Evolutionary conservation across 2,888 invertebrate genomes (phyloP).

Genomic region (Macrophya annulata): DNA sequence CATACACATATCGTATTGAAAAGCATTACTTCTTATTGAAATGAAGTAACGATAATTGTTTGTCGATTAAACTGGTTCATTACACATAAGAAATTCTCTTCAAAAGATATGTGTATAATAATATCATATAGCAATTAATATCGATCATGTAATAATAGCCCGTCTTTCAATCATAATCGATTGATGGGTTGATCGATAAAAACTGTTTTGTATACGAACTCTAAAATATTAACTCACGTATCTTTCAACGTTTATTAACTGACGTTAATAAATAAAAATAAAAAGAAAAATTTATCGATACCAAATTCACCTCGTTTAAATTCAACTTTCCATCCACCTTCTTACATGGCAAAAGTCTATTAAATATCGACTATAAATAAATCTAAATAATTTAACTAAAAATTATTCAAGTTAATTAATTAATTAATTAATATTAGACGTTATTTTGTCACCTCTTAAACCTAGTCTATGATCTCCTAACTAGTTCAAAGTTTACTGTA

Average conservation of each 20-base stretch:
- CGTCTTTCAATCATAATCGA: background rate
- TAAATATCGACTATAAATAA: background rate
- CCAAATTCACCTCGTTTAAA: background rate
- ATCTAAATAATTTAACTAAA: background rate
- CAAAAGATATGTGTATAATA: background rate
- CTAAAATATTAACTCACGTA: background rate
- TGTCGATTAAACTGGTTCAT: background rate
- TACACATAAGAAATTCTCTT: constrained; percentile 9
- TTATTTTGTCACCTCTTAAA: background rate
- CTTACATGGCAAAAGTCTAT: background rate
- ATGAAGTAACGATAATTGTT: background rate
- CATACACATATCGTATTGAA: background rate
- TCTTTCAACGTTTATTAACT: background rate
- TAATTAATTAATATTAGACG: background rate
- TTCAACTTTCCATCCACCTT: background rate
- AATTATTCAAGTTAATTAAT: background rate
- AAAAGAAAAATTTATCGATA: constrained; percentile 13
- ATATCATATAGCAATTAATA: background rate
- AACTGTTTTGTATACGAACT: background rate
- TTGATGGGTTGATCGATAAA: background rate
- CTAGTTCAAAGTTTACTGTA: background rate
- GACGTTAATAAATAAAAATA: background rate
- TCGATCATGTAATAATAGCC: constrained; percentile 31
- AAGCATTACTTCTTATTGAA: background rate
- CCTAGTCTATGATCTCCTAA: background rate